Conservation (phyloP, 2,888 invertebrate species). For the Ctenicera cuprea region DNA sequence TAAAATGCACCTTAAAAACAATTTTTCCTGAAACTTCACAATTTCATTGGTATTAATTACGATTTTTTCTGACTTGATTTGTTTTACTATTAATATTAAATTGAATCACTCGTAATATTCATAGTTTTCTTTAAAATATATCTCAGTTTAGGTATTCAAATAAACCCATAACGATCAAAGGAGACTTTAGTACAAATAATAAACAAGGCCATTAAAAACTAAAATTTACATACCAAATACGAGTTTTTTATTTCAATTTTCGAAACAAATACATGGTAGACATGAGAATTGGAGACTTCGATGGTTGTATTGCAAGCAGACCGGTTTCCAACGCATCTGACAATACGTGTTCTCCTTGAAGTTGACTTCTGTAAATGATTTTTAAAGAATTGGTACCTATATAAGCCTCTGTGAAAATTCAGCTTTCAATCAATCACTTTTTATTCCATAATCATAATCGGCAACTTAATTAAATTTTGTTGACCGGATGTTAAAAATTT, state of each 20-base stretch:
- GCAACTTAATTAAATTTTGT: too few species aligned
- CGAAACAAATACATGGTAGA: neutral
- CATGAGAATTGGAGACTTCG: neutral
- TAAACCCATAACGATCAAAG: too few species aligned
- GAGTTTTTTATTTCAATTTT: neutral
- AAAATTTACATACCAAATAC: neutral
- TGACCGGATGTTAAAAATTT: too few species aligned
- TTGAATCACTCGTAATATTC: too few species aligned
- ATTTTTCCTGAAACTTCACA: too few species aligned
- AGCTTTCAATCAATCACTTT: conserved; percentile 3
- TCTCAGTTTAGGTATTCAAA: too few species aligned
- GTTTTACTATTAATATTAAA: too few species aligned
- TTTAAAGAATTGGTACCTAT: neutral
- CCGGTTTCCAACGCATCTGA: conserved; percentile 29
- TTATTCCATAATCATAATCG: neutral
- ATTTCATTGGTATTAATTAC: too few species aligned
- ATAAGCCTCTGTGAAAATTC: neutral
- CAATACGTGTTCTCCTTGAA: conserved; percentile 30
- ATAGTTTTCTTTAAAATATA: too few species aligned
- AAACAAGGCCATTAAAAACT: neutral
- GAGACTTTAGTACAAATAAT: too few species aligned
- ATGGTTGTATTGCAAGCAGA: conserved; percentile 19
- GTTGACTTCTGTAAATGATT: conserved; percentile 10
- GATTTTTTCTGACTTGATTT: too few species aligned
- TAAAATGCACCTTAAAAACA: too few species aligned